Evolutionary conservation across 1,140 invertebrate genomes (phyloP).

Genomic region (Hestina assimilis): DNA sequence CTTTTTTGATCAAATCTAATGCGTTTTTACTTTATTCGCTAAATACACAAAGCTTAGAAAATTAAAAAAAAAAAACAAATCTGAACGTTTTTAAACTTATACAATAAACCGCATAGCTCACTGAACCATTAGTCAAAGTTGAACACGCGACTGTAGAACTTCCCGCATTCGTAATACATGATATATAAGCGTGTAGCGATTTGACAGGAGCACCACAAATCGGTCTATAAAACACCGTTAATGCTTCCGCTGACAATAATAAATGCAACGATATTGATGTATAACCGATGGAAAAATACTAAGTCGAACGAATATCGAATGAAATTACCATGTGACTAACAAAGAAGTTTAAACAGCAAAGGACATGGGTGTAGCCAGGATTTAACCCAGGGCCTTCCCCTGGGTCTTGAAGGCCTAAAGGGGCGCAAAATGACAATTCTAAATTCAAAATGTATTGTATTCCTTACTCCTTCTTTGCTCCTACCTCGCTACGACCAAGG

Average conservation of each 20-base stretch:
- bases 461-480: too few species aligned
- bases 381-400: too few species aligned
- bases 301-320: background rate
- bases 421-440: too few species aligned
- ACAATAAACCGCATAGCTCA: background rate
- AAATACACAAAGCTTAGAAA: background rate
- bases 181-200: conserved; percentile 25
- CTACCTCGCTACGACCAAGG: too few species aligned
- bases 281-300: background rate
- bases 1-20: background rate
- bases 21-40: background rate
- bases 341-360: too few species aligned
- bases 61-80: background rate
- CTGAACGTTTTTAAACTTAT: conserved; percentile 9
- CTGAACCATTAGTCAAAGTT: conserved; percentile 31
- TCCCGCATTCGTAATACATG: conserved; percentile 27
- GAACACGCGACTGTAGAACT: conserved; percentile 27
- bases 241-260: conserved; percentile 19
- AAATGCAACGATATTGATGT: conserved; percentile 13
- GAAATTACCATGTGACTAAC: background rate
- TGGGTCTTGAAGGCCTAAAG: too few species aligned
- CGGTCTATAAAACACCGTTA: conserved; percentile 27
- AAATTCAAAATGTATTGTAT: too few species aligned
- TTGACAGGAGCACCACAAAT: conserved; percentile 23
- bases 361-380: too few species aligned